These are phyloP conservation scores for Macropus fuliginosus DNA, from an alignment of 2,797 vertebrate species.

Conservation along the genomic window DNA sequence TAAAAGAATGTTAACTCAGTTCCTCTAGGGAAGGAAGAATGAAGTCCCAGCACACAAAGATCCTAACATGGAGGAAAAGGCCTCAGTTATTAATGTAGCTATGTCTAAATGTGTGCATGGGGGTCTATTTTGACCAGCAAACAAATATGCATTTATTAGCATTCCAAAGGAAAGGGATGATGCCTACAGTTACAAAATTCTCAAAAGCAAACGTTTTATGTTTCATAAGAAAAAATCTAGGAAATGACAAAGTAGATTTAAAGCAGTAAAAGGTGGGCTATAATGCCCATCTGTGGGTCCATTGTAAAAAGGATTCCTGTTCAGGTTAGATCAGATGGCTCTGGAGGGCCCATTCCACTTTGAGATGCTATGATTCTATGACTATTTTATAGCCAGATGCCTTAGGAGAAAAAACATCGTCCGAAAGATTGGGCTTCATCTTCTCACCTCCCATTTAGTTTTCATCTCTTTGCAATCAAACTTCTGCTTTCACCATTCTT, in stretches of 20 bases:
- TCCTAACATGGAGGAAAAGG: not conserved
- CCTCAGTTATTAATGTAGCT: not conserved
- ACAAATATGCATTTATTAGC: not conserved
- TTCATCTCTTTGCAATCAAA: not conserved
- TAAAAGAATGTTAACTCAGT: not conserved
- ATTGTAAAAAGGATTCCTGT: not conserved
- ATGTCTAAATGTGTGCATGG: not conserved
- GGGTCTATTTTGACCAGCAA: not conserved
- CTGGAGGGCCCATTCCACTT: not conserved
- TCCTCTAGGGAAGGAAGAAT: not conserved
- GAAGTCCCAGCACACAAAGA: not conserved
- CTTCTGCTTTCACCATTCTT: not conserved
- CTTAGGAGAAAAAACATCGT: not conserved
- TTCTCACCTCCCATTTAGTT: not conserved
- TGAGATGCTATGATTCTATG: not conserved
- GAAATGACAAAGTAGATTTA: not conserved
- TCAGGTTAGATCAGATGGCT: not conserved
- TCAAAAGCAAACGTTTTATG: not conserved
- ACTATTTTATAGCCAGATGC: not conserved
- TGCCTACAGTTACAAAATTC: not conserved
- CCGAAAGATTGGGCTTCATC: not conserved
- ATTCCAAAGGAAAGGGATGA: not conserved
- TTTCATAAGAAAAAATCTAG: not conserved
- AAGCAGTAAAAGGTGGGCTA: not conserved
- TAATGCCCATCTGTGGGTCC: not conserved